phyloP scores from a whole-genome alignment of 2,113 vertebrate species.

The Micronisus gabar region DNA sequence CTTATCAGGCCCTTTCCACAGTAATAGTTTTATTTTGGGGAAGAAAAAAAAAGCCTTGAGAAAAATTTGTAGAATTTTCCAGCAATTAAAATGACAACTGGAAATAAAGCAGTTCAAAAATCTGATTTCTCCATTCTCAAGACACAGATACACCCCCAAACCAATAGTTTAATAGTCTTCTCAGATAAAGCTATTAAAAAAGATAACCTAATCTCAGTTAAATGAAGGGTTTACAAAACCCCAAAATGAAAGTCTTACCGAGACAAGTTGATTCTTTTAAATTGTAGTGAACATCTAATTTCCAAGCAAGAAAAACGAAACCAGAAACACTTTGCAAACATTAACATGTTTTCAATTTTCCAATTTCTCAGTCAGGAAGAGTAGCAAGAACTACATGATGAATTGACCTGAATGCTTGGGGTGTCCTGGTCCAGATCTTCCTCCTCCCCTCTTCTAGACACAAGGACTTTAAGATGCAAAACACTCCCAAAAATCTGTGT shows the following conservation, averaged over 20 bases:
- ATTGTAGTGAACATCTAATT: neutral
- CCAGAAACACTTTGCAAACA: neutral
- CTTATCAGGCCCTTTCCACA: neutral
- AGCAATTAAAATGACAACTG: neutral
- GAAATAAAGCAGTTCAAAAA: neutral
- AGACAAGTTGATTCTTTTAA: neutral
- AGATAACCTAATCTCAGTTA: neutral
- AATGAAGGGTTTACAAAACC: neutral
- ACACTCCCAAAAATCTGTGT: neutral
- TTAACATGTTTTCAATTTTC: neutral
- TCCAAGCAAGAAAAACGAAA: neutral
- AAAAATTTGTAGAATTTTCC: neutral
- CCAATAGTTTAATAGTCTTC: neutral
- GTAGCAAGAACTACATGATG: neutral
- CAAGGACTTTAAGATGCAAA: neutral
- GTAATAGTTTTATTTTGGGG: neutral
- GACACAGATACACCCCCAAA: neutral
- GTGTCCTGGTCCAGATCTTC: neutral
- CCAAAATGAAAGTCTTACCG: neutral
- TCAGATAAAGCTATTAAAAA: neutral
- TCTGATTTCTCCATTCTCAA: neutral
- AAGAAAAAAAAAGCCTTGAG: neutral
- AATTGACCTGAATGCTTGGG: neutral
- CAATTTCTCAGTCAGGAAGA: neutral
- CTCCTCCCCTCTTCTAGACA: neutral